Conservation (phyloP, 2,797 vertebrate genomes). For the Micromesistius poutassou region DNA sequence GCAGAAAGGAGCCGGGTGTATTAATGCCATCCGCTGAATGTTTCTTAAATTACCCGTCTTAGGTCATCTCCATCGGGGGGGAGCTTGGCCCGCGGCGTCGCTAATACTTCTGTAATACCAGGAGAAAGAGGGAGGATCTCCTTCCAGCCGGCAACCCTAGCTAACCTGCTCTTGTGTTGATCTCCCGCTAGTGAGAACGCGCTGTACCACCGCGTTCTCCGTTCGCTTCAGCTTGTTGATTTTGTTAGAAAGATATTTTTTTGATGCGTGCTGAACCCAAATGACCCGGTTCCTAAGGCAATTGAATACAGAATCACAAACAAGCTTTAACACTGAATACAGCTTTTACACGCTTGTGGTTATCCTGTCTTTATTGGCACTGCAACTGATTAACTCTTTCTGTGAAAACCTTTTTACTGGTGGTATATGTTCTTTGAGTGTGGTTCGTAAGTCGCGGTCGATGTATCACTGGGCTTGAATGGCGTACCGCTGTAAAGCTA, state of each 20-base stretch:
- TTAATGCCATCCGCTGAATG: slow-evolving; percentile 77
- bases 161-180: slow-evolving; percentile 43
- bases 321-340: background rate
- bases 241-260: background rate
- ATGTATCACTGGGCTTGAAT: background rate
- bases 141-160: slow-evolving; percentile 52
- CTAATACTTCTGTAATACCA: slow-evolving; percentile 87
- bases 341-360: background rate
- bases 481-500: background rate
- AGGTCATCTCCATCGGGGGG: slow-evolving; percentile 75
- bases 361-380: background rate
- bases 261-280: background rate
- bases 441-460: background rate
- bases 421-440: background rate
- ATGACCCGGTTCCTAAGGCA: background rate
- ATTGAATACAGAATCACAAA: background rate
- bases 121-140: slow-evolving; percentile 68
- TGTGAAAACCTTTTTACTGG: background rate
- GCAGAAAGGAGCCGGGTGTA: slow-evolving; percentile 64
- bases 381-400: background rate
- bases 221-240: background rate
- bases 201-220: background rate
- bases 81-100: slow-evolving; percentile 69
- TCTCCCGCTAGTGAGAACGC: slow-evolving; percentile 25
- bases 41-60: slow-evolving; percentile 83